A percentile compares a stretch with the other conserved stretches of the same genome.
Conservation (phyloP, 1,140 invertebrate species). For the Cherax quadricarinatus region DNA sequence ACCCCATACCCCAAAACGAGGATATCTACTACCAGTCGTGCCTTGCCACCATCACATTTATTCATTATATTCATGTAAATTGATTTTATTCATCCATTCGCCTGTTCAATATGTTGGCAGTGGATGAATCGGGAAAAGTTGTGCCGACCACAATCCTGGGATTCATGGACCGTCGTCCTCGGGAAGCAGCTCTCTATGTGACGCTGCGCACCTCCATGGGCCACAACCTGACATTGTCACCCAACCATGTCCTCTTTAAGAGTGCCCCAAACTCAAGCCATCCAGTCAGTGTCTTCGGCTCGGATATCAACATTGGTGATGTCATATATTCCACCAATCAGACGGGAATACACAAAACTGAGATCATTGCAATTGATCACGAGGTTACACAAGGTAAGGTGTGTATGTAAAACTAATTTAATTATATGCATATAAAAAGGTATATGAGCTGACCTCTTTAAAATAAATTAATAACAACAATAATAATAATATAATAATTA, state of each 20-base stretch:
- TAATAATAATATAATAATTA: too few relatives aligned
- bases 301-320: constrained; percentile 49
- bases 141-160: constrained; percentile 73
- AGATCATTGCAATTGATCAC: constrained; percentile 41
- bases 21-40: too few relatives aligned
- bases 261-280: constrained; percentile 35
- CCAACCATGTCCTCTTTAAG: constrained; percentile 63
- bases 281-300: constrained; percentile 42
- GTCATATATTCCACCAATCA: constrained; percentile 46
- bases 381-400: constrained; percentile 39
- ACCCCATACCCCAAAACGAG: too few relatives aligned
- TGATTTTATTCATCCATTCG: not conserved
- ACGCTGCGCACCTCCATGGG: constrained; percentile 68
- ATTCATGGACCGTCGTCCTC: constrained; percentile 67
- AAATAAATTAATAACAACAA: too few relatives aligned
- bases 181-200: constrained; percentile 73
- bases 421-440: not conserved
- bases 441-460: not conserved
- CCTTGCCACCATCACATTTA: too few relatives aligned
- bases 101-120: not conserved
- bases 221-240: constrained; percentile 59
- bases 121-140: constrained; percentile 68
- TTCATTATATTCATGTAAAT: too few relatives aligned
- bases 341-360: constrained; percentile 31
- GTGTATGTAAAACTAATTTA: not conserved